These are phyloP conservation scores for Coelopa pilipes DNA, from an alignment of 2,888 invertebrate genomes.

Conservation along the genomic window DNA sequence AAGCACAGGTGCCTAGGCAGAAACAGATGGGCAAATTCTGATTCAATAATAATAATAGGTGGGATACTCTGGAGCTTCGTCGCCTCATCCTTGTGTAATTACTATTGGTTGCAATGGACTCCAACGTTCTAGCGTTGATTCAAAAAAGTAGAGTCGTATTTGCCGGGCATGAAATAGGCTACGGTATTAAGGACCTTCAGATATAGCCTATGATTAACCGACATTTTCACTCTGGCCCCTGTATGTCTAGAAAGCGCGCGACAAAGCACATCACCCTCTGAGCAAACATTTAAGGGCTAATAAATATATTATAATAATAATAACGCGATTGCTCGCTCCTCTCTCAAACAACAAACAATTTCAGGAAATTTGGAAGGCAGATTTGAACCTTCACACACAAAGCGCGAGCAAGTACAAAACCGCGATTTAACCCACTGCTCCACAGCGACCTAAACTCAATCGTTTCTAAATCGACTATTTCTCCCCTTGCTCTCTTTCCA, in stretches of 20 bases:
- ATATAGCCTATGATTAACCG: constrained; percentile 62
- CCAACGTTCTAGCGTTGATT: constrained; percentile 9
- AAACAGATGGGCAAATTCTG: too few species aligned
- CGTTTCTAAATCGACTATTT: background rate
- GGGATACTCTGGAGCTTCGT: too few species aligned
- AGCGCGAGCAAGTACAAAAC: background rate
- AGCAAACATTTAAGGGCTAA: constrained; percentile 42
- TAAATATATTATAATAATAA: background rate
- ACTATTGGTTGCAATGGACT: too few species aligned
- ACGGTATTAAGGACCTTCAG: constrained; percentile 51
- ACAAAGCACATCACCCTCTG: constrained; percentile 39
- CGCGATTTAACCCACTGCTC: constrained; percentile 2
- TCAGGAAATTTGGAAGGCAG: background rate
- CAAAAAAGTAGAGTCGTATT: constrained; percentile 48
- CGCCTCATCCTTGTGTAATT: too few species aligned
- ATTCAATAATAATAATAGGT: too few species aligned
- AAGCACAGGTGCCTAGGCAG: too few species aligned
- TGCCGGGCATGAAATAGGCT: constrained; percentile 63
- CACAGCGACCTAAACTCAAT: background rate
- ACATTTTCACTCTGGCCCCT: constrained; percentile 57
- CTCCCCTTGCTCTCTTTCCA: too few species aligned
- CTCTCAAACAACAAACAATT: constrained; percentile 17
- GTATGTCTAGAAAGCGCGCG: constrained; percentile 40
- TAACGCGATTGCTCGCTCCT: constrained; percentile 32
- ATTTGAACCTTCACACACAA: background rate